Conservation (phyloP, 2,888 invertebrate genomes). For the Sialis lutaria region DNA sequence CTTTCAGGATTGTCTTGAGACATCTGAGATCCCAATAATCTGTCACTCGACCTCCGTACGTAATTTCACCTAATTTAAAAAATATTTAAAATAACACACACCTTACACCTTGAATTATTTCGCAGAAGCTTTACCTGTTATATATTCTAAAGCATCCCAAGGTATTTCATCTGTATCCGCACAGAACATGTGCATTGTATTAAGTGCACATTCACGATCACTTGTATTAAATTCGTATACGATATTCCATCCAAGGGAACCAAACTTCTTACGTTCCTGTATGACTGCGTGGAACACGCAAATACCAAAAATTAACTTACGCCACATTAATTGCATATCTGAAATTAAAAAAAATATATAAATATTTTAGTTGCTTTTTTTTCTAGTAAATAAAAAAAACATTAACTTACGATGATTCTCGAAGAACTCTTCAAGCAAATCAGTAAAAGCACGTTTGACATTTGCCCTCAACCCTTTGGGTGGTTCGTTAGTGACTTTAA, state of each 20-base stretch:
- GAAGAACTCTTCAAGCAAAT: conserved; percentile 63
- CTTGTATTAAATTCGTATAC: conserved; percentile 86
- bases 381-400: too few species aligned
- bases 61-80: conserved; percentile 54
- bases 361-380: not conserved
- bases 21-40: conserved; percentile 87
- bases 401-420: conserved; percentile 49
- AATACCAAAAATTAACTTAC: conserved; percentile 57
- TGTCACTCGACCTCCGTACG: conserved; percentile 87
- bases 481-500: conserved; percentile 89
- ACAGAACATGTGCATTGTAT: conserved; percentile 76
- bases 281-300: conserved; percentile 89
- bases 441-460: conserved; percentile 62
- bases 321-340: conserved; percentile 51
- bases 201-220: conserved; percentile 75
- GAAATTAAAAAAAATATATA: conserved; percentile 9
- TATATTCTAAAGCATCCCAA: conserved; percentile 81
- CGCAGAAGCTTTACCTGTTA: conserved; percentile 42
- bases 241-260: conserved; percentile 85
- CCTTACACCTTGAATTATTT: not conserved
- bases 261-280: conserved; percentile 86
- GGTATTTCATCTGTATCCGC: conserved; percentile 41
- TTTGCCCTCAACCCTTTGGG: conserved; percentile 85
- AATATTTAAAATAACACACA: not conserved
- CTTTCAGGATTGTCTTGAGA: conserved; percentile 61